Evolutionary conservation across 2,888 invertebrate genomes (phyloP), one percentile per base, ranked within the genome.

Genomic region (Anarsia innoxiella): DNA sequence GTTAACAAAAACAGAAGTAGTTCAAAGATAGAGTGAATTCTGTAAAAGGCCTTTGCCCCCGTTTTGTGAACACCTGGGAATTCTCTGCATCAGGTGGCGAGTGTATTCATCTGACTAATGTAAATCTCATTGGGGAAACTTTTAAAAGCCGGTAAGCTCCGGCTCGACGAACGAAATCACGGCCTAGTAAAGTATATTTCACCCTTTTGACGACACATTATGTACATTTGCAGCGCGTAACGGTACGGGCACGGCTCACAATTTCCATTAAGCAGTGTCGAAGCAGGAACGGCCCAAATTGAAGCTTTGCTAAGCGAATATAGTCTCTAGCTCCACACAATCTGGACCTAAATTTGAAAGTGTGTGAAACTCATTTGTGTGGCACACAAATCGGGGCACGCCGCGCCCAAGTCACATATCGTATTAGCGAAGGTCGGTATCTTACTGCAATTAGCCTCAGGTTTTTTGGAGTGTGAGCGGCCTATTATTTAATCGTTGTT

Each of bases 191-290:
- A 78, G 78, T 80, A 80, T 77, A 79, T 79, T 80, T 80, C 76
- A 80, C 80, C 82, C 83, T 78, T 83, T 82, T 82, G 80, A 82
- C 78, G 82, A 83, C 79, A 78, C 77, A 83, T 82, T 83, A 80
- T 74, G 72, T 82, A 83, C 80, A 76, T 84, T 83, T 75, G 76
- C 76, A 77, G 77, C 72, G 75, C 71, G 76, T 82, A 78, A 82
- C 78, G 79, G 76, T 77, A 72, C 75, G 70, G 82, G 80, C 78
- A 66, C 74, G 78, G 79, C 73, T 79, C 75, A 78, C 80, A 80
- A 80, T 83, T 80, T 83, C 83, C 82, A 83, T 83, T 82, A 83
- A 66, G 66, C 60, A 53, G 46, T 50, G 50, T 51, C 59, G 56
- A 59, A 56, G 59, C 58, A 63, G 63, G 54, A 77, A 76, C 56